Evolutionary conservation across 2,888 invertebrate species (phyloP), one percentile per base, ranked within the genome.

Genomic region (Amphipoea lucens): DNA sequence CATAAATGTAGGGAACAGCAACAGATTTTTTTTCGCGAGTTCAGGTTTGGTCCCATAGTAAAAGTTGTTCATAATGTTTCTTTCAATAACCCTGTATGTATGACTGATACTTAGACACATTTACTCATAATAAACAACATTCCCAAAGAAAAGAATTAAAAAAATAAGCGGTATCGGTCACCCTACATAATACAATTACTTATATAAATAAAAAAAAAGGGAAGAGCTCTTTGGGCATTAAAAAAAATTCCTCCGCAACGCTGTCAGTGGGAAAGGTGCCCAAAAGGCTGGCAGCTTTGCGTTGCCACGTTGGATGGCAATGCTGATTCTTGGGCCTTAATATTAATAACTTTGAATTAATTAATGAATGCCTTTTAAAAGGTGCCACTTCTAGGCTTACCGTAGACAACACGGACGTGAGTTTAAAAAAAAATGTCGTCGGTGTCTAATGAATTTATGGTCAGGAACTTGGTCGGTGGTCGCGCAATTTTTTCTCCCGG

Each of bases 371-470:
- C 5, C 3, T 65, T 73, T 60, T 4, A 23, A 57, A 54, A n/a
- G 0, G 0, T 74, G 92, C 85, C 94, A 73, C 78, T 74, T 96
- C 96, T 95, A 92, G 4, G 7, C 76, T 0, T 93, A 91, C 85
- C 29, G 79, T 65, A 88, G 81, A 45, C 90, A 89, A 87, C 81
- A 85, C 91, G 93, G 92, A 95, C 94, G 95, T 94, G 95, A 94
- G 95, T 96, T 95, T 93, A 20, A 73, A 93, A 95, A 57, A 96
- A 94, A 96, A 94, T 92, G 94, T 93, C 94, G 93, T 89, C 94
- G 94, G 90, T 93, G 95, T 94, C 95, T 97, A 97, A 97, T 97
- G 97, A 97, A 97, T 97, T 97, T 97, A 97, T 96, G 95, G 95
- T 91, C 95, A 94, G 96, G 96, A 96, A 96, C 95, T 96, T 96